A percentile compares a stretch with the other conserved stretches of the same genome.
Conservation (phyloP, 2,888 invertebrate species). For the Ophonus ardosiacus region DNA sequence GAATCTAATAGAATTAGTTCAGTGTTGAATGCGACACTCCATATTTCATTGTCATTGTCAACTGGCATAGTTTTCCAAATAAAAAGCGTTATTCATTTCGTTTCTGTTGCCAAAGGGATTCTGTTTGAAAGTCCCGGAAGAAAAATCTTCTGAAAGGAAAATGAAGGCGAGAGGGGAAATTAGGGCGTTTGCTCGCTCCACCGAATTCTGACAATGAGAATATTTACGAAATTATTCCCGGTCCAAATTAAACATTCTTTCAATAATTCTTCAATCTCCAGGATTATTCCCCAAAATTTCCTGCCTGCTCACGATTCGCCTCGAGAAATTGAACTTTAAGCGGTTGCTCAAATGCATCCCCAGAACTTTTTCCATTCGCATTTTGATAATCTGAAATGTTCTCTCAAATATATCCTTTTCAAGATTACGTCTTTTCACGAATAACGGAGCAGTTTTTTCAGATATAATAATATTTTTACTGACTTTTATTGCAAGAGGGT, state of each 20-base stretch:
- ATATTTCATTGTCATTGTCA: constrained; percentile 63
- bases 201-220: not conserved
- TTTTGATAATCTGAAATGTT: not conserved
- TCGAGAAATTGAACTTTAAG: not conserved
- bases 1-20: constrained; percentile 61
- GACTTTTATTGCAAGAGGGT: not conserved
- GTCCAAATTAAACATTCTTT: constrained; percentile 25
- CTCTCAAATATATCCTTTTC: not conserved
- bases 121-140: constrained; percentile 40
- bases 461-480: not conserved
- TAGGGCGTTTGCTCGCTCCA: constrained; percentile 36
- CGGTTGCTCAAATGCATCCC: not conserved
- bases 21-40: constrained; percentile 49
- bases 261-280: constrained; percentile 6
- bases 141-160: constrained; percentile 32
- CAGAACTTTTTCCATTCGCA: not conserved
- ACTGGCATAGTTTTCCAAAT: constrained; percentile 58
- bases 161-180: constrained; percentile 19
- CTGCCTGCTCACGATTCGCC: not conserved
- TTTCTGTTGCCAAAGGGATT: constrained; percentile 47
- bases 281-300: not conserved
- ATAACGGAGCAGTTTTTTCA: not conserved
- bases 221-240: constrained; percentile 34
- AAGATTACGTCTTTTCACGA: not conserved
- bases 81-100: constrained; percentile 57